Base-by-base conservation (phyloP, 2,797 vertebrate species). In the Vespertilio murinus region DNA sequence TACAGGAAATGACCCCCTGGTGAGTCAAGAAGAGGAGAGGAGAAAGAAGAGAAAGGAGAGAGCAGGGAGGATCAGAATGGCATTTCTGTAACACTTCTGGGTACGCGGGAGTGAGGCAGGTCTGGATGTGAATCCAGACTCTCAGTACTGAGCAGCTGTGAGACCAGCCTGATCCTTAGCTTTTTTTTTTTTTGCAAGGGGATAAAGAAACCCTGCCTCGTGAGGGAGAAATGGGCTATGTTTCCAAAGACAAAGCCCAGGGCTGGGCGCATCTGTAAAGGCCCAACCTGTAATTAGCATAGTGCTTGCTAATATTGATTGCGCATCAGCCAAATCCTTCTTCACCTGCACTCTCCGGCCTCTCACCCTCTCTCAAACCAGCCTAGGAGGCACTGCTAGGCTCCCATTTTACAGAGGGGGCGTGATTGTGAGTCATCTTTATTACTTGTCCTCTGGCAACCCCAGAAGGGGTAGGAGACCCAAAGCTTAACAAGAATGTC, bases 1-100 rank as follows among this genome's bases (percentile, higher is more conserved):
- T 30, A 38, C 74, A 91, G 90, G 77, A 96, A 95, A 49, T 83
- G 78, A 80, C 69, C 88, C 64, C 9, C 30, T 3, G 16, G 69
- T 70, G 40, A 83, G 47, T 83, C 84, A 79, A 77, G 71, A 80
- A 6, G 1, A 54, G 42, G 65, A 79, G 40, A 45, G 35, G 33
- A n/a, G 54, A 10, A 35, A 38, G 61, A 38, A 18, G 40, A 49
- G 65, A n/a, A 38, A 49, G n/a, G 10, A 49, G 54, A 71, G 47
- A 16, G 5, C 28, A 2, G 14, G 0, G 22, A 14, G 8, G 28
- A 8, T 11, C 18, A 49, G 73, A 49, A 25, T 2, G 1, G 35
- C 45, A 28, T 49, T 67, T 33, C 17, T 0, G 33, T 0, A 14
- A 69, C n/a, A 0, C 40, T 52, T n/a, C n/a, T 2, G 75, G 30